Conservation (phyloP, 2,797 vertebrate species). For the Myiotriccus ornatus region DNA sequence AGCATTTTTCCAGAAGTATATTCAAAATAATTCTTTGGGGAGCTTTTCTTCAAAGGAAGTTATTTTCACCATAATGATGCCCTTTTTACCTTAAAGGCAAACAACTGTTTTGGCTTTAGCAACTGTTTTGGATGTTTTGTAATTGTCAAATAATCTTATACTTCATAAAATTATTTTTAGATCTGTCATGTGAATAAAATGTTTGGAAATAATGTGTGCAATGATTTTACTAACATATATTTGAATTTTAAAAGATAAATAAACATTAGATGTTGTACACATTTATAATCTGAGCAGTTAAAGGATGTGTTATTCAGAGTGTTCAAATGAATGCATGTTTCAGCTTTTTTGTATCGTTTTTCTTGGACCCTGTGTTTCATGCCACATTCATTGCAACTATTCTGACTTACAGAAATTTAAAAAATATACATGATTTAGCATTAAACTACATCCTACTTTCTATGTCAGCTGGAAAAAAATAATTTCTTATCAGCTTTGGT, state of each 20-base stretch:
- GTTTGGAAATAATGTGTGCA: background rate
- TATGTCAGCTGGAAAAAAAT: background rate
- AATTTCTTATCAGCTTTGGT: background rate
- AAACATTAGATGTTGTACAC: conserved; percentile 12
- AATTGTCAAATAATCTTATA: conserved; percentile 5
- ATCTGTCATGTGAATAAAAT: conserved; percentile 3
- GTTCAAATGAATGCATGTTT: conserved; percentile 41
- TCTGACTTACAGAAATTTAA: background rate
- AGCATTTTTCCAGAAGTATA: conserved; percentile 20
- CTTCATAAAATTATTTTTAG: conserved; percentile 33
- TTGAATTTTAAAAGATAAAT: conserved; percentile 47
- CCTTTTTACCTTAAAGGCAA: conserved; percentile 9
- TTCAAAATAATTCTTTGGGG: background rate
- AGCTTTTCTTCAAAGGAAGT: conserved; percentile 4
- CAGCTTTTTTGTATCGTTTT: conserved; percentile 22
- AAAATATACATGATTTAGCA: conserved; percentile 2
- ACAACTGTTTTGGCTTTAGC: conserved; percentile 22
- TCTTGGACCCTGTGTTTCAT: background rate
- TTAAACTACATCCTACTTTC: background rate
- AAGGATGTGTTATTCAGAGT: background rate
- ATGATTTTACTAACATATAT: conserved; percentile 39
- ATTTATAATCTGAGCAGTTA: conserved; percentile 12
- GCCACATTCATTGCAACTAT: conserved; percentile 10
- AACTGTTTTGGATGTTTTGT: background rate
- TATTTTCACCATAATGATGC: conserved; percentile 41